Base-by-base conservation (phyloP, 2,797 vertebrate genomes). In the Brachyrhaphis roseni region DNA sequence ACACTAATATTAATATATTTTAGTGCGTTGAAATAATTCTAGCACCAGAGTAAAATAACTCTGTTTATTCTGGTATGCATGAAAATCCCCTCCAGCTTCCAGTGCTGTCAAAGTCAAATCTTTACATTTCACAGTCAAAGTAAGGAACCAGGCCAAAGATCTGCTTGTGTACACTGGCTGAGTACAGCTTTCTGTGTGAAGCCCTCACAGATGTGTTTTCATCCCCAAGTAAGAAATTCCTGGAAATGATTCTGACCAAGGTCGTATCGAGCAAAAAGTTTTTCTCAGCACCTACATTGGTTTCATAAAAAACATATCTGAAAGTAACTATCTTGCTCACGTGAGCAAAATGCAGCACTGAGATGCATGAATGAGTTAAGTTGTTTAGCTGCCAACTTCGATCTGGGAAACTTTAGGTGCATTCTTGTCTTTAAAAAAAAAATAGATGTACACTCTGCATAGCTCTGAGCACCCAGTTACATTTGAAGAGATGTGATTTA, bases 31-130 rank as follows among this genome's bases (percentile, higher is more conserved):
- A 84, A 85, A 84, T 78, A 75, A 51, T 57, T 88, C 51, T 83
- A 75, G 78, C 74, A 85, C 43, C 31, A 62, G 18, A 8, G 62
- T 81, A 85, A 85, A 91, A 86, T 82, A 55, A 43, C 76, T 81
- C 28, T 74, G 71, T 78, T 75, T 76, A 80, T 88, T 88, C 86
- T 90, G 73, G 85, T 83, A 76, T 79, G 84, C 76, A 57, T 89
- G 81, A 78, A 90, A 89, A 84, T 89, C 72, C 68, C 86, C 76
- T 85, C 55, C 72, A 81, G 82, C 8, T n/a, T 75, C 85, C 78
- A 78, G 78, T 84, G 84, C 84, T 79, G 85, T 83, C 88, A 88
- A 83, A 75, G 82, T 90, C 86, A 89, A 91, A 90, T 87, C 77
- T 80, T 83, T 85, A 85, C 87, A 89, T 87, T 81, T 83, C 80